These are phyloP conservation scores for Falco naumanni DNA, from an alignment of 2,797 vertebrate species.

Conservation along the genomic window DNA sequence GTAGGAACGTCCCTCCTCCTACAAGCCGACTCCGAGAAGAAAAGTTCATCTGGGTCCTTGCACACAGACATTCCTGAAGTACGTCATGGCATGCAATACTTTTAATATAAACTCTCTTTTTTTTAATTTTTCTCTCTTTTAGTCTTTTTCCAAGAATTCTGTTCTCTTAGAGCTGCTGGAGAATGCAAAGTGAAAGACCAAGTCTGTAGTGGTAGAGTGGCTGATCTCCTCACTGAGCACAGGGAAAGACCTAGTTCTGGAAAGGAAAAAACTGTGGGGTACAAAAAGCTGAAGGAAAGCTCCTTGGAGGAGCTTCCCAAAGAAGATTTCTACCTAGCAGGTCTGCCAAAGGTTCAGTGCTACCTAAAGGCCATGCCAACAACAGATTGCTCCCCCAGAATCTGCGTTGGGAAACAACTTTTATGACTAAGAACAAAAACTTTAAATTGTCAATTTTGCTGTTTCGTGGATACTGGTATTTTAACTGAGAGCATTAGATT, in stretches of 20 bases:
- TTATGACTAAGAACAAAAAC: not conserved
- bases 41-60: not conserved
- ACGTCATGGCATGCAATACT: not conserved
- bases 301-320: not conserved
- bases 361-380: not conserved
- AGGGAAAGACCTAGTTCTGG: not conserved
- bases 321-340: not conserved
- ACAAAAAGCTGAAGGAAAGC: not conserved
- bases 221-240: not conserved
- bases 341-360: not conserved
- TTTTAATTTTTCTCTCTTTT: not conserved
- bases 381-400: not conserved
- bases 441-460: not conserved
- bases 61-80: not conserved
- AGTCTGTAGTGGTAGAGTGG: not conserved
- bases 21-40: not conserved
- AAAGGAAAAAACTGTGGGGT: not conserved
- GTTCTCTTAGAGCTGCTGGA: not conserved
- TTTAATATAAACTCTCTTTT: not conserved
- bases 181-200: not conserved
- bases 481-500: not conserved
- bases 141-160: not conserved
- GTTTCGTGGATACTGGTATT: not conserved
- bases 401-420: not conserved
- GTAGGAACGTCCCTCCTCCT: not conserved